Evolutionary conservation across 2,113 vertebrate species (phyloP), one percentile per base, ranked within the genome.

Genomic region (Aphelocoma coerulescens): DNA sequence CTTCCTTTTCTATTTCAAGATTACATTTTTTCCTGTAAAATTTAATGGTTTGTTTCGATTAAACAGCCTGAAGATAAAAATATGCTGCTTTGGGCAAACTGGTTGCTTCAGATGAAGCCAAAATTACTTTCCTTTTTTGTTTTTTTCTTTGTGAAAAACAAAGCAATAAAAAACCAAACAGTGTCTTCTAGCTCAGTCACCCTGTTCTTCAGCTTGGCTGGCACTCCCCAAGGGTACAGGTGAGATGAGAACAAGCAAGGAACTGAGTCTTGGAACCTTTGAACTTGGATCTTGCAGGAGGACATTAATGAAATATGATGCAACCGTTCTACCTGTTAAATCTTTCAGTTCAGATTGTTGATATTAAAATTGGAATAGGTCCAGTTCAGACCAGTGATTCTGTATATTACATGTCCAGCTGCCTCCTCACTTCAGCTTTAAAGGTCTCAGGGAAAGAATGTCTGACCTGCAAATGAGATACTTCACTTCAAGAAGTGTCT

Each of bases 51-150:
- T 16, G 2, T 35, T 91, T 76, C 61, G 7, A 82, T 79, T 65
- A 54, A 92, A 39, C 14, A 73, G 21, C 20, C 59, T 77, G 71
- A 66, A 90, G 87, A 77, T 46, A 66, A 90, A 91, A 85, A 79
- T 24, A 27, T 15, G 55, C 30, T 43, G 16, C 41, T 89, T 74
- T 69, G 41, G 28, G 44, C 8, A 80, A 69, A 69, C 4, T 7
- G 17, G 33, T 14, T 66, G 41, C 77, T 69, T 91, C 30, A 41
- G 23, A 37, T 33, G 16, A 73, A 69, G 39, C 3, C 6, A 16
- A 86, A 88, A 75, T 63, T 1, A 26, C 13, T 41, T 65, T 65
- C 15, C 2, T 39, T 51, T 66, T 66, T 55, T 19, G 7, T 57
- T 37, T 59, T 51, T 72, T 51, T 26, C 49, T 7, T 32, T n/a